Percentiles rank a stretch among this genome's conserved stretches.
Evolutionary conservation across 2,888 invertebrate species (phyloP).

Genomic region (Neocrepidodera transversa): DNA sequence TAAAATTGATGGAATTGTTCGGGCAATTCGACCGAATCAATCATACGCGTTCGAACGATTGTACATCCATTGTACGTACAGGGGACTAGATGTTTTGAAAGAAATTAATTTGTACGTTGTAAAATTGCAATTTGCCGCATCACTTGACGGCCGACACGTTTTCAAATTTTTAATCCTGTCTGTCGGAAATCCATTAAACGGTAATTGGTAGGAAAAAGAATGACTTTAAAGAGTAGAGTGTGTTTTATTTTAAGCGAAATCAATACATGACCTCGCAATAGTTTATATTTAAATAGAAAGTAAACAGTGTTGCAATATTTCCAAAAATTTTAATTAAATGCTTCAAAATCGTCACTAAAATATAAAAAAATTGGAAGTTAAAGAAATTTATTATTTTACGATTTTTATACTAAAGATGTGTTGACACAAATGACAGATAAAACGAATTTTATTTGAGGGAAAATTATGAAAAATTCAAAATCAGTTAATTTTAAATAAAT

Average conservation of each 20-base stretch:
- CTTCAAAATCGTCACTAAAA: too few relatives aligned
- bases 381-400: too few relatives aligned
- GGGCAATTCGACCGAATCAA: constrained; percentile 39
- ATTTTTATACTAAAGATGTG: too few relatives aligned
- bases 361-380: too few relatives aligned
- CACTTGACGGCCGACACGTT: constrained; percentile 34
- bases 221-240: constrained; percentile 13
- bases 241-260: constrained; percentile 12
- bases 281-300: too few relatives aligned
- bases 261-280: too few relatives aligned
- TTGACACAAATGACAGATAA: too few relatives aligned
- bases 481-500: too few relatives aligned
- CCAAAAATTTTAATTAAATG: too few relatives aligned
- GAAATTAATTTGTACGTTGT: constrained; percentile 32
- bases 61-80: constrained; percentile 18
- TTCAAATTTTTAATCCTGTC: constrained; percentile 37
- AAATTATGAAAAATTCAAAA: too few relatives aligned
- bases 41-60: constrained; percentile 32
- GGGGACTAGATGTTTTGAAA: constrained; percentile 29
- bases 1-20: constrained; percentile 42
- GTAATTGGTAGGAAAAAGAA: constrained; percentile 36
- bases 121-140: constrained; percentile 35
- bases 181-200: constrained; percentile 38
- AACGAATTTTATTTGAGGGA: too few relatives aligned
- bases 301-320: too few relatives aligned